Evolutionary conservation across 1,140 invertebrate genomes (phyloP).

Genomic region (Drosophila busckii): DNA sequence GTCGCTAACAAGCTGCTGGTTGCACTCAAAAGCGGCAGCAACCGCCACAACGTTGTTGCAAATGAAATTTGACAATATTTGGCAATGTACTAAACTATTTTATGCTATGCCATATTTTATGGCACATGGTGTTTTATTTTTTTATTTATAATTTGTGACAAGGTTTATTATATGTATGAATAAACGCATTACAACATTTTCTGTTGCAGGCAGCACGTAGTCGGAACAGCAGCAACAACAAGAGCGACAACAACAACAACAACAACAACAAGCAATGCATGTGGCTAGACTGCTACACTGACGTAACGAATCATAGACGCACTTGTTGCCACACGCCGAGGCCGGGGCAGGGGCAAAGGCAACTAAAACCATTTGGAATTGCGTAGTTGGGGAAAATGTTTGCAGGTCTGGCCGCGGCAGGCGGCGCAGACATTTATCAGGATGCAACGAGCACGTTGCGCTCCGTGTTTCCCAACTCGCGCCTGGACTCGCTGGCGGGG

Average conservation of each 20-base stretch:
- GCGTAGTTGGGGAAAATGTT: slow-evolving; percentile 57
- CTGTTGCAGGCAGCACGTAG: slow-evolving; percentile 12
- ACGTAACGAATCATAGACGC: neutral
- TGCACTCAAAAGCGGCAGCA: too few species aligned
- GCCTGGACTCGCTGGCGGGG: slow-evolving; percentile 60
- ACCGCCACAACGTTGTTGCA: too few species aligned
- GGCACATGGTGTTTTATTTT: too few species aligned
- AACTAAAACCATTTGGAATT: slow-evolving; percentile 1
- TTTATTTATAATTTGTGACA: slow-evolving; percentile 29
- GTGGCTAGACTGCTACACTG: slow-evolving; percentile 22
- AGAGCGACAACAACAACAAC: too few species aligned
- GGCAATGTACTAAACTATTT: slow-evolving; percentile 39
- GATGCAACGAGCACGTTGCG: slow-evolving; percentile 69
- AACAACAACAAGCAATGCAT: slow-evolving; percentile 31
- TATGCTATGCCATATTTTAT: too few species aligned
- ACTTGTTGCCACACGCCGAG: slow-evolving; percentile 13
- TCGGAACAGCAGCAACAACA: slow-evolving; percentile 33
- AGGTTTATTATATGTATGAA: slow-evolving; percentile 30
- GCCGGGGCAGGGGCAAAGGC: neutral
- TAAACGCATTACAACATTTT: slow-evolving; percentile 22
- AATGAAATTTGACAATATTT: slow-evolving; percentile 63
- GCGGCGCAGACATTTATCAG: slow-evolving; percentile 56
- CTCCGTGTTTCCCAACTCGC: slow-evolving; percentile 71
- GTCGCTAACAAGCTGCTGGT: slow-evolving; percentile 39
- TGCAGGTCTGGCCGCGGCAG: slow-evolving; percentile 51